Conservation (phyloP, 2,797 vertebrate species). For the Glossophaga mutica region DNA sequence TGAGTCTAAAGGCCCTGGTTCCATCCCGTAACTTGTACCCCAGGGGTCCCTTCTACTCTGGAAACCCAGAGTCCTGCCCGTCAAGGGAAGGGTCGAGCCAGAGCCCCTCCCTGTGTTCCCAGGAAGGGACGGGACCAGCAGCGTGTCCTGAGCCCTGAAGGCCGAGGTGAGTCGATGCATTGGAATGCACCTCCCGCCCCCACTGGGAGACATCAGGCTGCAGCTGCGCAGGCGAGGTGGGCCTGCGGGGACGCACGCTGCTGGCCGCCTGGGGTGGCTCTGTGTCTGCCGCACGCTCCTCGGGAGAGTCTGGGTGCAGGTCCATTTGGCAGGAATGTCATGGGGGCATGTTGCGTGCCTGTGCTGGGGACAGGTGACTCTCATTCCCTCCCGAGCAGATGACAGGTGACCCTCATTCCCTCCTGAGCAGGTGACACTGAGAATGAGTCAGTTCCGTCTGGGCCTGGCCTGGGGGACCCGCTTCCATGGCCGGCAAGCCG, state of each 20-base stretch:
- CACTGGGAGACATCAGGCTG: background rate
- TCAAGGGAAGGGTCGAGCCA: background rate
- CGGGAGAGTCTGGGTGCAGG: background rate
- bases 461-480: background rate
- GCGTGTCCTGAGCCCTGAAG: background rate
- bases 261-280: background rate
- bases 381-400: background rate
- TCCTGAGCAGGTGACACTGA: background rate
- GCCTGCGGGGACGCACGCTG: rapidly evolving
- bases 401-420: background rate
- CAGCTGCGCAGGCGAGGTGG: background rate
- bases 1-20: background rate
- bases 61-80: background rate
- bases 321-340: background rate
- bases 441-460: rapidly evolving
- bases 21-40: background rate
- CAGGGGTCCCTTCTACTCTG: background rate
- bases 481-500: rapidly evolving
- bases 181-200: background rate
- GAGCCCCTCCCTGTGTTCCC: background rate
- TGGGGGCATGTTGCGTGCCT: background rate
- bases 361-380: background rate
- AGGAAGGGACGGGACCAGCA: background rate
- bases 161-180: background rate
- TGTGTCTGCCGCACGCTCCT: background rate